Base-by-base conservation (phyloP, 1,140 invertebrate species). In the Archegozetes longisetosus region DNA sequence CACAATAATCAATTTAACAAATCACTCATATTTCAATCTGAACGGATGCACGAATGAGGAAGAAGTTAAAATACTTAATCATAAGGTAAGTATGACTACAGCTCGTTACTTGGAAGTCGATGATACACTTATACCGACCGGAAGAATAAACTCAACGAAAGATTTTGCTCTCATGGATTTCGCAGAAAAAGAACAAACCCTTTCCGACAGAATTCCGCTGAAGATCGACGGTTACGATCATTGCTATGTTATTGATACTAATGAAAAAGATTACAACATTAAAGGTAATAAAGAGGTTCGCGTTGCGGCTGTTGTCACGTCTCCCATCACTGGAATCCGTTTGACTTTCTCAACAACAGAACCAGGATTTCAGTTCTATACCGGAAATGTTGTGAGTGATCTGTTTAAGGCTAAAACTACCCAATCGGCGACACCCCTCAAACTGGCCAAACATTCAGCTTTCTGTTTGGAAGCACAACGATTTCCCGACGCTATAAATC, bases 1-100 rank as follows among this genome's bases (percentile, higher is more conserved):
- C 32, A 93, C 89, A 0, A 81, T 86, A 1, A 78, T 97, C 0
- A 95, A 92, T 72, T 72, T 96, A 47, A 88, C 89, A 0, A 94
- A 93, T 72, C 92, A 97, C 70, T 79, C 85, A 3, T 96, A 94
- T 70, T 95, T 95, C 70, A 97, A 97, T 74, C 73, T 97, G 29
- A 86, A 82, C 59, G 90, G 90, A 3, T 54, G 17, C 14, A 24
- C 32, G 6, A 17, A 25, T 52, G 12, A 9, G 29, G 9, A 47
- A 40, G 23, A 49, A 9, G 13, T 4, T 1, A 61, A 40, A 52
- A 69, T 78, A 20, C 80, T 84, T 64, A 80, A 86, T 50, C 90
- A 95, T 69, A 66, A 75, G 22, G 73, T 92, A 2, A 72, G 68
- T 40, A 77, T 94, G 1, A 83, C 84, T 66, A 83, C 86, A 25